Conservation (phyloP, 2,113 vertebrate genomes). For the Agelaius phoeniceus region DNA sequence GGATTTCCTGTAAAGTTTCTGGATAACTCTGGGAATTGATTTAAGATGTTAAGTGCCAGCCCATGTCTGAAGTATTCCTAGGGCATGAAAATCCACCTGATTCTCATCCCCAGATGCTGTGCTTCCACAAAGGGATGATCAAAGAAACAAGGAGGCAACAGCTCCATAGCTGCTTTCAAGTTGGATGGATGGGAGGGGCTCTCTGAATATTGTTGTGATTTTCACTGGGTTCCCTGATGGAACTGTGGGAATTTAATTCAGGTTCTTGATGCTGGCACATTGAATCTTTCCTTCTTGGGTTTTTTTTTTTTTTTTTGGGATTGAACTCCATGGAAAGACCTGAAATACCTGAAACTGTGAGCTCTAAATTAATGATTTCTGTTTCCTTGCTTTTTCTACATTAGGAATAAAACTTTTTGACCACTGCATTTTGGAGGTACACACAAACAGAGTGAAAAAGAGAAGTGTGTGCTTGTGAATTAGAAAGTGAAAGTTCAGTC, state of each 20-base stretch:
- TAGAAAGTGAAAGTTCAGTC: background rate
- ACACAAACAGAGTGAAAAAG: background rate
- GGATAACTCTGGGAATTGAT: background rate
- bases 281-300: background rate
- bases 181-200: background rate
- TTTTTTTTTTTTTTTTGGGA: background rate
- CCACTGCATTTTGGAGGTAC: background rate
- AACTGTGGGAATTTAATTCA: background rate
- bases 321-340: background rate
- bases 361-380: background rate
- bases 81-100: background rate
- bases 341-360: background rate
- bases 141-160: background rate
- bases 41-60: slow-evolving; percentile 1
- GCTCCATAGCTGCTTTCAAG: background rate
- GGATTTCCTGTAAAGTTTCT: background rate
- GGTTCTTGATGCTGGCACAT: background rate
- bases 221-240: background rate
- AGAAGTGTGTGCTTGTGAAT: background rate
- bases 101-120: background rate
- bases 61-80: background rate
- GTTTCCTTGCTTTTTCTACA: background rate
- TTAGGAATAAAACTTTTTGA: background rate
- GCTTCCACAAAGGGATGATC: background rate
- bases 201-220: background rate